phyloP scores from a whole-genome alignment of 2,797 vertebrate species.

The Helostoma temminkii region DNA sequence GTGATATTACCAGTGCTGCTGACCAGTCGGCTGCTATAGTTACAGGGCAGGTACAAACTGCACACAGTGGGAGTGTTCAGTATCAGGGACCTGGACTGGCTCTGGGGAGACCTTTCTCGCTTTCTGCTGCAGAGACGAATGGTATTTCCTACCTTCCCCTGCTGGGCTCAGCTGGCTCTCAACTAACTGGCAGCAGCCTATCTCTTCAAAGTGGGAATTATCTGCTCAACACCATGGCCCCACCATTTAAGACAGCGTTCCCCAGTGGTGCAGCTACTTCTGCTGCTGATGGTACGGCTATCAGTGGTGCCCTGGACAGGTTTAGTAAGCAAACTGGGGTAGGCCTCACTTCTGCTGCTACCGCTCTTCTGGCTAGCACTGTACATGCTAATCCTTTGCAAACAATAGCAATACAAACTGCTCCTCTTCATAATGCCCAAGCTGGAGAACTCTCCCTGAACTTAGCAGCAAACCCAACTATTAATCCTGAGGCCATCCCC shows the following conservation, averaged over 20 bases:
- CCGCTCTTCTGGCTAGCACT: constrained; percentile 32
- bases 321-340: constrained; percentile 11
- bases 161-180: constrained; percentile 40
- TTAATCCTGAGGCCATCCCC: constrained; percentile 1
- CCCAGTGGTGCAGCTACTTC: constrained; percentile 19
- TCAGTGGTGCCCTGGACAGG: constrained; percentile 20
- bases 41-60: constrained; percentile 11
- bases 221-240: constrained; percentile 15
- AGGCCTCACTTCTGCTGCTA: constrained; percentile 11
- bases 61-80: constrained; percentile 15
- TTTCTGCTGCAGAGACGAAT: constrained; percentile 34
- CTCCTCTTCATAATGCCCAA: constrained; percentile 18
- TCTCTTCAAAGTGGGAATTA: constrained; percentile 55
- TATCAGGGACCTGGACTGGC: constrained; percentile 36
- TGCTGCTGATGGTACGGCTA: neutral
- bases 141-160: constrained; percentile 37
- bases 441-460: constrained; percentile 3
- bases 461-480: constrained; percentile 23
- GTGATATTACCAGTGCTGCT: neutral
- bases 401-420: neutral
- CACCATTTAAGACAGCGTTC: constrained; percentile 29
- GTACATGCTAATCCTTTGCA: constrained; percentile 31
- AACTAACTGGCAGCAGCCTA: constrained; percentile 35
- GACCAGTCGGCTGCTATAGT: constrained; percentile 9
- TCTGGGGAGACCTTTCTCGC: constrained; percentile 32